Base-by-base conservation (phyloP, 2,797 vertebrate genomes). In the Sebastes steindachneri region DNA sequence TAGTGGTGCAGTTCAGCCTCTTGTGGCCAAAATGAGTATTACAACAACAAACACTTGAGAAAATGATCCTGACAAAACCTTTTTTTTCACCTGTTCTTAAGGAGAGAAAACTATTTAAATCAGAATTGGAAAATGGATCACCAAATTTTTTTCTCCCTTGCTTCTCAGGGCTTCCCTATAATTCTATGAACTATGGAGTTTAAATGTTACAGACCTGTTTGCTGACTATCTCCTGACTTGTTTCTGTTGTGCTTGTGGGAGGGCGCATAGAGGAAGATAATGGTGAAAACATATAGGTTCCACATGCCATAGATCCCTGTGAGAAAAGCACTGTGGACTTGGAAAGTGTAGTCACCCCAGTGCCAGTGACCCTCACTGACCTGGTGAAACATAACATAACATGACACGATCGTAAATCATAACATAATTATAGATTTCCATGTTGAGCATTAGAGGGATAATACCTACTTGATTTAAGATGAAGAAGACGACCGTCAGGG, bases 241-340 rank as follows among this genome's bases (percentile, higher is more conserved):
- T 37, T 55, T 8, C 31, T 70, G 21, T 8, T 33, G 41, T 21
- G 4, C 90, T 98, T 98, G 95, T 98, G 97, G 0, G 97, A 98
- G 0, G 97, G 97, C 0, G 97, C 97, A 0, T 98, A 98, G 12
- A 98, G 95, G 94, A 98, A 98, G 96, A 98, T 96, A 58, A 98
- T 93, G 21, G 96, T 95, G 1, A 98, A 97, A 73, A 98, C 97
- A 0, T 97, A 98, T 7, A 98, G 96, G 89, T 98, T 98, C 97
- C 97, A 98, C 97, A 98, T 98, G 57, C 97, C 97, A 0, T 97
- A 98, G 85, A 97, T 96, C 59, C 97, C 97, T 0, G 97, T 98
- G 94, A 98, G 97, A 88, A 98, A 98, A 68, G 97, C 97, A 0
- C 97, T 98, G 95, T 97, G 97, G 86, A 96, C 93, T 70, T 98